Evolutionary conservation across 2,888 invertebrate genomes (phyloP).

Genomic region (Dryocosmus kuriphilus): DNA sequence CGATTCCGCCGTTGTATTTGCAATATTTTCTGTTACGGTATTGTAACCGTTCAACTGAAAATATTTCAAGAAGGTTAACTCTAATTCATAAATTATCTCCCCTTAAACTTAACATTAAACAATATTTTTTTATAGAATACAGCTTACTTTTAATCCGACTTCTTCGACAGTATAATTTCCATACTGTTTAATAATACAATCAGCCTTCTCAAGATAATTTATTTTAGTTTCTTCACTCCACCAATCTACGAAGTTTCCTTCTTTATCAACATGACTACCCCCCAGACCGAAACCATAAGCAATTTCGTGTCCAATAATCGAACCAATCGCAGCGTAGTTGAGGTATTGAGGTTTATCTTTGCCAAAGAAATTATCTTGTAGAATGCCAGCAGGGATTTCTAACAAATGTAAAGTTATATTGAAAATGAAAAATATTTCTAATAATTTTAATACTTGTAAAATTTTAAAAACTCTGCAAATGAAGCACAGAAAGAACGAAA

Average conservation of each 20-base stretch:
- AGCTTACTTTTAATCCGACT: conserved; percentile 85
- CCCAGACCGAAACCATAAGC: conserved; percentile 93
- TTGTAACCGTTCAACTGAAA: conserved; percentile 91
- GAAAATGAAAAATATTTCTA: background rate
- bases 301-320: conserved; percentile 94
- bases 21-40: conserved; percentile 96
- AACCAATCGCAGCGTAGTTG: conserved; percentile 94
- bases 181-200: conserved; percentile 96
- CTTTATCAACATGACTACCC: conserved; percentile 94
- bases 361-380: conserved; percentile 94
- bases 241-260: conserved; percentile 75
- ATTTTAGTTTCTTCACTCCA: conserved; percentile 81
- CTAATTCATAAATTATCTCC: too few species aligned
- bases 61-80: conserved; percentile 44
- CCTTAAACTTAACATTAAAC: background rate
- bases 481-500: too few species aligned
- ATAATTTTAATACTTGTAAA: background rate
- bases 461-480: background rate
- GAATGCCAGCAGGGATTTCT: conserved; percentile 96
- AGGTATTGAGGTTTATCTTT: conserved; percentile 92
- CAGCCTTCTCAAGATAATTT: conserved; percentile 89
- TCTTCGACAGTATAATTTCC: conserved; percentile 91
- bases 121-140: conserved; percentile 51
- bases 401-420: conserved; percentile 47
- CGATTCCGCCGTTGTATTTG: conserved; percentile 96